Percentiles rank a stretch among this genome's conserved stretches.
Conservation (phyloP, 2,113 vertebrate species). For the Podarcis raffonei region DNA sequence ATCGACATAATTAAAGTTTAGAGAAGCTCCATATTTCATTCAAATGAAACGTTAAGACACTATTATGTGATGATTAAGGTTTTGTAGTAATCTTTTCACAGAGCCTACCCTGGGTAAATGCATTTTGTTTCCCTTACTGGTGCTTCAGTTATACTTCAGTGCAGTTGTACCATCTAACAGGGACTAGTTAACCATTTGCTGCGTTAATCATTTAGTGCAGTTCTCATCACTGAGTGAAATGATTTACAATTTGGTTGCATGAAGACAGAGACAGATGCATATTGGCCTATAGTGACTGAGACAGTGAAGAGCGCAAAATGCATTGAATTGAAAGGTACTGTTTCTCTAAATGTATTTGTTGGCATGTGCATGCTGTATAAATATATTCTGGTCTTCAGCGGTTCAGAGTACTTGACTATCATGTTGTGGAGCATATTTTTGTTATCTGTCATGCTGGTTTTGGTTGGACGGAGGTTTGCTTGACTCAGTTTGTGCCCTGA, state of each 20-base stretch:
- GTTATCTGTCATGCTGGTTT: background rate
- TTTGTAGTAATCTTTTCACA: slow-evolving; percentile 52
- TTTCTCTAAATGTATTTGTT: background rate
- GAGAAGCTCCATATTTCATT: background rate
- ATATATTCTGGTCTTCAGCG: background rate
- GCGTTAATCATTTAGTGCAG: slow-evolving; percentile 32
- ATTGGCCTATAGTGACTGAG: background rate
- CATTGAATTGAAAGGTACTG: background rate
- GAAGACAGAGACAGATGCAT: background rate
- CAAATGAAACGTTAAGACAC: slow-evolving; percentile 16
- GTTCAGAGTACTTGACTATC: background rate
- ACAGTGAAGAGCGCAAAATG: background rate
- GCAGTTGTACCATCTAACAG: slow-evolving; percentile 50
- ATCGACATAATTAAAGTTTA: background rate
- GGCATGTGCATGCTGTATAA: background rate
- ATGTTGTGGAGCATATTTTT: background rate
- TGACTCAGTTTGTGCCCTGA: background rate
- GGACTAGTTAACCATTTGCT: slow-evolving; percentile 53
- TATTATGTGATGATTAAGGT: slow-evolving; percentile 44
- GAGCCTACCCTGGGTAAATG: slow-evolving; percentile 52
- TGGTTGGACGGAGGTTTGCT: background rate
- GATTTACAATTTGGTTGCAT: background rate
- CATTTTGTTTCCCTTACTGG: slow-evolving; percentile 52
- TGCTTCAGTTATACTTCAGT: slow-evolving; percentile 51
- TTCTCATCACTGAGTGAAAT: slow-evolving; percentile 35